These are phyloP conservation scores for Cynodonichthys magdalenae DNA, from an alignment of 2,797 vertebrate genomes.

Conservation along the genomic window DNA sequence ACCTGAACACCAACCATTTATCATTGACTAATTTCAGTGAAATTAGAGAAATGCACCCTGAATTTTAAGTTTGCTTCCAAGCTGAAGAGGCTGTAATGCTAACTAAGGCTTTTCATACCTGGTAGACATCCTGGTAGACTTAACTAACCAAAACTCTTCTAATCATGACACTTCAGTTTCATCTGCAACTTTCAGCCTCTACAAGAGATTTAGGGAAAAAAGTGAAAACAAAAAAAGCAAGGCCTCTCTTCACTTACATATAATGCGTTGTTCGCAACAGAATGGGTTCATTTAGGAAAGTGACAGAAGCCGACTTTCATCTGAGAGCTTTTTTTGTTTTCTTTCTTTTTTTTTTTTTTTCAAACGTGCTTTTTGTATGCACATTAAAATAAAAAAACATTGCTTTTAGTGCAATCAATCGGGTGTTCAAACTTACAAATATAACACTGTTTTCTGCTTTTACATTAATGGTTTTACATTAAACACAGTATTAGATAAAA, in stretches of 20 bases:
- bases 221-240: no score
- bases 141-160: no score
- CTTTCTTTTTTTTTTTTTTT: background rate
- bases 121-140: background rate
- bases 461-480: no score
- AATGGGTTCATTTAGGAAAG: background rate
- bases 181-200: no score
- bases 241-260: no score
- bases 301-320: background rate
- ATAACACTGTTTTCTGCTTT: background rate
- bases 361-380: background rate
- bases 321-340: background rate
- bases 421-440: background rate
- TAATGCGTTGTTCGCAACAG: no score
- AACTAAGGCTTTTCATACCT: no score
- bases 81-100: background rate
- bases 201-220: no score
- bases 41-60: constrained; percentile 3
- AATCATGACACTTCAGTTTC: no score
- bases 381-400: background rate
- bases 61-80: background rate
- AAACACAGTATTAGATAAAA: no score
- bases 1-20: constrained; percentile 17
- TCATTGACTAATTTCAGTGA: constrained; percentile 1
- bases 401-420: background rate